These are phyloP conservation scores for Gavialis gangeticus DNA, from an alignment of 2,113 vertebrate genomes.

Conservation along the genomic window DNA sequence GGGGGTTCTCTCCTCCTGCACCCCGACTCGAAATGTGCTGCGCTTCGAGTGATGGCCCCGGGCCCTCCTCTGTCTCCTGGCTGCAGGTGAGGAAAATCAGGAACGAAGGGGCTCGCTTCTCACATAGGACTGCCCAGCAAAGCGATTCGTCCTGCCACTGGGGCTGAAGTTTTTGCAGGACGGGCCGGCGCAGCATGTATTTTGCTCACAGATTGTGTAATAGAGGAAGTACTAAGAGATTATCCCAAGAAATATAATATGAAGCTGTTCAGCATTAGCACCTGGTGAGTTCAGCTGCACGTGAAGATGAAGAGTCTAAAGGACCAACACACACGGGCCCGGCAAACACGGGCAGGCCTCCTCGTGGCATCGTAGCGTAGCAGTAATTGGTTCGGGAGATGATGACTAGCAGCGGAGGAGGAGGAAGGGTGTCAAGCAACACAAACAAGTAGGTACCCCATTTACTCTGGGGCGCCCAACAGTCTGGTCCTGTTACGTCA, in stretches of 20 bases:
- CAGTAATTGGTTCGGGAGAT: constrained; percentile 55
- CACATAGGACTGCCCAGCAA: not conserved
- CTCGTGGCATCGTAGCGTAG: constrained; percentile 38
- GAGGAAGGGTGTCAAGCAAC: not conserved
- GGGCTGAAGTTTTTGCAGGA: not conserved
- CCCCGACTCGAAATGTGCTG: not conserved
- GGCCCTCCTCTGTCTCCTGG: not conserved
- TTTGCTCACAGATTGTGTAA: not conserved
- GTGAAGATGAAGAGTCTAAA: constrained; percentile 42
- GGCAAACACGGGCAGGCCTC: not conserved
- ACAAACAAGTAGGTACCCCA: not conserved
- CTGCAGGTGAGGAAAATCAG: not conserved
- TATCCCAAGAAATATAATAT: constrained; percentile 47
- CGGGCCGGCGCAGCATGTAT: constrained; percentile 17
- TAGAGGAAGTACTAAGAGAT: constrained; percentile 9
- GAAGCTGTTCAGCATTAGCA: not conserved
- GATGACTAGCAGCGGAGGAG: constrained; percentile 41
- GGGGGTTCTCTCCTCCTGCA: not conserved
- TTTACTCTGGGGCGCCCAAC: not conserved
- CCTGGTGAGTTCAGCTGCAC: constrained; percentile 49
- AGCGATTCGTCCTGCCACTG: not conserved
- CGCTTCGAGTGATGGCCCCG: not conserved
- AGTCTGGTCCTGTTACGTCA: too few species aligned
- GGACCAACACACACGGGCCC: constrained; percentile 21
- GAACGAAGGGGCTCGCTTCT: not conserved